Evolutionary conservation across 2,113 vertebrate species (phyloP).

Genomic region (Nerophis lumbriciformis): DNA sequence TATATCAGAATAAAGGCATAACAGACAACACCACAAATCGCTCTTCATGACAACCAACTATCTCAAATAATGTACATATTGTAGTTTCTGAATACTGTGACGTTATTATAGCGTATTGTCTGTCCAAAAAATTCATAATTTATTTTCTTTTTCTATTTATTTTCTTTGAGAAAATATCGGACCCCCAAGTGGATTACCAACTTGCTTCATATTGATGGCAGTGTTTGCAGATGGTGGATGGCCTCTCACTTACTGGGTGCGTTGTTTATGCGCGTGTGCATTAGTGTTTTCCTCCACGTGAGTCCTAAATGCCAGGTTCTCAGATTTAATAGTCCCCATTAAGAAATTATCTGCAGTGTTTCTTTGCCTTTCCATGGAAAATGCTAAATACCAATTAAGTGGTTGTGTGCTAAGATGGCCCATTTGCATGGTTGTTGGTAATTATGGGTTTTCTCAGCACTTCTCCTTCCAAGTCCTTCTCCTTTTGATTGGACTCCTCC

Average conservation of each 20-base stretch:
- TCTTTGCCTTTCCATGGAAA: constrained; percentile 64
- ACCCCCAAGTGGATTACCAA: too few relatives aligned
- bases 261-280: constrained; percentile 11
- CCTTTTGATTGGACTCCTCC: constrained; percentile 58
- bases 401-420: constrained; percentile 58
- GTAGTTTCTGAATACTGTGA: too few relatives aligned
- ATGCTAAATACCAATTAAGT: constrained; percentile 72
- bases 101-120: too few relatives aligned
- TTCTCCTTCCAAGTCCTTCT: constrained; percentile 57
- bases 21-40: too few relatives aligned
- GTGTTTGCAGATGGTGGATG: constrained; percentile 11
- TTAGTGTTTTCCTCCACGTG: constrained; percentile 46
- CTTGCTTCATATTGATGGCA: too few relatives aligned
- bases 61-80: too few relatives aligned
- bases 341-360: constrained; percentile 71
- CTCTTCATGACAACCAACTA: too few relatives aligned
- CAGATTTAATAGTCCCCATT: constrained; percentile 68
- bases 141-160: too few relatives aligned
- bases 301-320: constrained; percentile 62
- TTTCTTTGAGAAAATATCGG: too few relatives aligned
- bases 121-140: too few relatives aligned
- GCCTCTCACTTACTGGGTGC: background rate
- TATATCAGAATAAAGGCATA: too few relatives aligned
- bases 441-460: constrained; percentile 62
- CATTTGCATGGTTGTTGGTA: constrained; percentile 66